Conservation (phyloP, 2,113 vertebrate genomes). For the Eudyptes chrysolophus region DNA sequence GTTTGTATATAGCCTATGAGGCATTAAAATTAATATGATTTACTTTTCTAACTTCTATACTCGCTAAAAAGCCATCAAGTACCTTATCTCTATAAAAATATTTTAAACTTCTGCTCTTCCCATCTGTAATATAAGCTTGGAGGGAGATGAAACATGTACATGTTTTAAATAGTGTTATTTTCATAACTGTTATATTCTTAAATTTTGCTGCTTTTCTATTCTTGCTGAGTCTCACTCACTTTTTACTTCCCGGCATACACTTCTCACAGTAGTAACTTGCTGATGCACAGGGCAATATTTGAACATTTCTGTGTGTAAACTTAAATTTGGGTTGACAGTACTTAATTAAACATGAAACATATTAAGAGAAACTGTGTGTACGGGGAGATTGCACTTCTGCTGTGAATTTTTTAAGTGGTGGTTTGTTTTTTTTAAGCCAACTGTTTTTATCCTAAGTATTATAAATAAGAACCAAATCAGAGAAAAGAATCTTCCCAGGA, state of each 20-base stretch:
- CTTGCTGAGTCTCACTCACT: not conserved
- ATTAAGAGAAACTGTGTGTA: not conserved
- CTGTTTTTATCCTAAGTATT: not conserved
- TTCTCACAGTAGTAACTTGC: not conserved
- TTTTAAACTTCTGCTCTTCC: not conserved
- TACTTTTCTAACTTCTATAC: not conserved
- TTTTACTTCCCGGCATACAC: not conserved
- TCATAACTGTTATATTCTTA: not conserved
- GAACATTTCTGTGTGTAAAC: not conserved
- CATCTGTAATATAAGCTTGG: not conserved
- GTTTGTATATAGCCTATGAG: not conserved
- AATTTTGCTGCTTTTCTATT: not conserved
- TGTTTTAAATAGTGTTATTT: not conserved
- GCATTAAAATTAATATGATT: not conserved
- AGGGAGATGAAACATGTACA: rapidly evolving
- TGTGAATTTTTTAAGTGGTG: not conserved
- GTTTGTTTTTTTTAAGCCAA: not conserved
- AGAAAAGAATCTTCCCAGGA: not conserved
- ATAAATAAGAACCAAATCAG: not conserved
- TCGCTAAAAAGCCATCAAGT: not conserved
- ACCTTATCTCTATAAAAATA: not conserved
- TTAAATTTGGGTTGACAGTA: not conserved
- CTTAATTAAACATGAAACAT: not conserved
- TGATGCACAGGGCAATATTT: not conserved
- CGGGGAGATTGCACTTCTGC: not conserved